phyloP scores from a whole-genome alignment of 2,888 invertebrate genomes.

The Coleophora flavipennella region DNA sequence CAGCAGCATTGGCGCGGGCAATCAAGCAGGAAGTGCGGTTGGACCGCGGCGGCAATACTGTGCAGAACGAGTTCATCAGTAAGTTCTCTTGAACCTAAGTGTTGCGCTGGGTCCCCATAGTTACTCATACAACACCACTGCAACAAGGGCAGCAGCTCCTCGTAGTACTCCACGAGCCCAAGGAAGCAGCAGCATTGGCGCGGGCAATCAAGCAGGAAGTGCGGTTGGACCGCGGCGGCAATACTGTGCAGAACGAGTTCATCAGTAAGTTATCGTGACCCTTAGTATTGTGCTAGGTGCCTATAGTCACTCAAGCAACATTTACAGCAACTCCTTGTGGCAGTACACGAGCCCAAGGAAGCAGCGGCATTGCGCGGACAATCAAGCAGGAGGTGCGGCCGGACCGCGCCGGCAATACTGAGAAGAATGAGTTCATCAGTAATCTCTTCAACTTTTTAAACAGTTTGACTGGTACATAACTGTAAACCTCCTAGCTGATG shows the following conservation, averaged over 20 bases:
- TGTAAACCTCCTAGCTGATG: too few relatives aligned
- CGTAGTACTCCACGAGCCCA: constrained; percentile 66
- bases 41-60: constrained; percentile 54
- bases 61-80: constrained; percentile 59
- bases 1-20: constrained; percentile 66
- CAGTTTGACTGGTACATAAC: too few relatives aligned
- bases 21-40: constrained; percentile 68
- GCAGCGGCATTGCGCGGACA: constrained; percentile 64
- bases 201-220: constrained; percentile 71
- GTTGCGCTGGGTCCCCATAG: too few relatives aligned
- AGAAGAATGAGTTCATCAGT: constrained; percentile 59
- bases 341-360: constrained; percentile 66
- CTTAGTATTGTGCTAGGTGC: too few relatives aligned
- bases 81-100: too few relatives aligned
- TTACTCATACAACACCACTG: too few relatives aligned
- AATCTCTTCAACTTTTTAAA: too few relatives aligned
- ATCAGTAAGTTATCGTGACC: constrained; percentile 64
- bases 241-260: constrained; percentile 46
- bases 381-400: constrained; percentile 68
- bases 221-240: constrained; percentile 58
- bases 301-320: constrained; percentile 32
- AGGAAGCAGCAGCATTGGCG: constrained; percentile 64
- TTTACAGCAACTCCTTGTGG: constrained; percentile 68
- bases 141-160: constrained; percentile 69
- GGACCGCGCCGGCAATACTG: constrained; percentile 45